Conservation (phyloP, 2,888 invertebrate genomes). For the Chrysolina americana region DNA sequence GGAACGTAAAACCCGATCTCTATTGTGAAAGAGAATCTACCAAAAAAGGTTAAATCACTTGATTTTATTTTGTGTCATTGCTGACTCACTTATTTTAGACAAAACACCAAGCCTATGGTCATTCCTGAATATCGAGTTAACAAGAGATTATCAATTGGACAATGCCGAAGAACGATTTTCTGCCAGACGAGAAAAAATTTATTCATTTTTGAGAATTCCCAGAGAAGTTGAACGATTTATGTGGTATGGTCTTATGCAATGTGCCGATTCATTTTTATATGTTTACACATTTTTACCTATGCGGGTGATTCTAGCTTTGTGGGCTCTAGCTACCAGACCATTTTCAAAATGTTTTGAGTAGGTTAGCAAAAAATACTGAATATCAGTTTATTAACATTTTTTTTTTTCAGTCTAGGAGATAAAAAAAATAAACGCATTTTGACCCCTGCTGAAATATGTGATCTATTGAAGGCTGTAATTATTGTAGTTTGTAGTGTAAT, state of each 20-base stretch:
- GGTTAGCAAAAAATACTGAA: constrained; percentile 56
- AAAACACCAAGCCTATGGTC: constrained; percentile 71
- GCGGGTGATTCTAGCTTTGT: constrained; percentile 89
- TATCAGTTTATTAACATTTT: not conserved
- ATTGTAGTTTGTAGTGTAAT: constrained; percentile 85
- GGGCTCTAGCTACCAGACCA: constrained; percentile 83
- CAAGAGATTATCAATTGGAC: constrained; percentile 93
- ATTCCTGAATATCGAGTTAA: constrained; percentile 90
- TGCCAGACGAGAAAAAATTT: constrained; percentile 94
- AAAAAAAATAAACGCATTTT: constrained; percentile 75
- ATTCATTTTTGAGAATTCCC: constrained; percentile 97
- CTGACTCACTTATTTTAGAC: constrained; percentile 54
- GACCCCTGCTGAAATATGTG: constrained; percentile 94
- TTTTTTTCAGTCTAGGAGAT: constrained; percentile 59
- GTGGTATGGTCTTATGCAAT: constrained; percentile 94
- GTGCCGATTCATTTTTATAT: constrained; percentile 97
- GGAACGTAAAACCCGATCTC: constrained; percentile 58
- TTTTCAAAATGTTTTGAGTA: constrained; percentile 83
- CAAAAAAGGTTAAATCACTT: not conserved
- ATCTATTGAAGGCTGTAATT: constrained; percentile 93
- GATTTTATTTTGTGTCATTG: constrained; percentile 33
- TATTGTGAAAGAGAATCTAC: not conserved
- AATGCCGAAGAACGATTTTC: constrained; percentile 96
- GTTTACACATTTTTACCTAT: constrained; percentile 98
- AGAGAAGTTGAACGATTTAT: constrained; percentile 93